Evolutionary conservation across 2,888 invertebrate species (phyloP).

Genomic region (Thecocarcelia acutangulata): DNA sequence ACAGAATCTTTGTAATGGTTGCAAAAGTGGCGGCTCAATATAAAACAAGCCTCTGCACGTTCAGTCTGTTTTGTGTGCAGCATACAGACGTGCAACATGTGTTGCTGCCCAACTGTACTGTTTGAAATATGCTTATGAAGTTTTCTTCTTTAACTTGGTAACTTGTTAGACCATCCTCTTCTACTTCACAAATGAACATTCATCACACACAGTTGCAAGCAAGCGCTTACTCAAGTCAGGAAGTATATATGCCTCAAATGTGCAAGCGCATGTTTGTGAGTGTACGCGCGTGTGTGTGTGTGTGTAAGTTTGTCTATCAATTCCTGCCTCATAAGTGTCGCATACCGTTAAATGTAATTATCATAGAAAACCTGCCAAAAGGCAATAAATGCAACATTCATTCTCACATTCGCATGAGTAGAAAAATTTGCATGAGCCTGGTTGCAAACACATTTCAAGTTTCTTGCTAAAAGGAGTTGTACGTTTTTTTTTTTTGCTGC

Average conservation of each 20-base stretch:
- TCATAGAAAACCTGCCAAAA: conserved; percentile 57
- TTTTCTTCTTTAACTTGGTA: conserved; percentile 28
- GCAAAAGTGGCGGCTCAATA: conserved; percentile 47
- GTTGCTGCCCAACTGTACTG: conserved; percentile 23
- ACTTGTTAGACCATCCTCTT: conserved; percentile 19
- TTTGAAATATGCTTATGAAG: conserved; percentile 3
- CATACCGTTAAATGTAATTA: conserved; percentile 64
- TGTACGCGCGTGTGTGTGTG: no score
- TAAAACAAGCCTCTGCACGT: conserved; percentile 22
- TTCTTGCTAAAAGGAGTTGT: conserved; percentile 51
- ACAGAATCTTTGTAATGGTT: conserved; percentile 10
- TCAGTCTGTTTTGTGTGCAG: conserved; percentile 1
- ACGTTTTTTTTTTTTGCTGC: conserved; percentile 30
- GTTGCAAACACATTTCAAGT: conserved; percentile 33
- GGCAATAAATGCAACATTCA: conserved; percentile 53
- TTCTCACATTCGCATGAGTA: background rate
- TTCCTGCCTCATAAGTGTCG: conserved; percentile 61
- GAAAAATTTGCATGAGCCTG: conserved; percentile 19
- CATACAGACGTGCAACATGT: conserved; percentile 37
- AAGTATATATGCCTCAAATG: background rate
- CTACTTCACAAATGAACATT: conserved; percentile 13
- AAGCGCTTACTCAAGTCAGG: conserved; percentile 1
- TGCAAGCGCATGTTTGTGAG: no score
- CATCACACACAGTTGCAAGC: background rate
- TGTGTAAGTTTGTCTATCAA: conserved; percentile 35